Evolutionary conservation across 2,888 invertebrate species (phyloP).

Genomic region (Agrotis exclamationis): DNA sequence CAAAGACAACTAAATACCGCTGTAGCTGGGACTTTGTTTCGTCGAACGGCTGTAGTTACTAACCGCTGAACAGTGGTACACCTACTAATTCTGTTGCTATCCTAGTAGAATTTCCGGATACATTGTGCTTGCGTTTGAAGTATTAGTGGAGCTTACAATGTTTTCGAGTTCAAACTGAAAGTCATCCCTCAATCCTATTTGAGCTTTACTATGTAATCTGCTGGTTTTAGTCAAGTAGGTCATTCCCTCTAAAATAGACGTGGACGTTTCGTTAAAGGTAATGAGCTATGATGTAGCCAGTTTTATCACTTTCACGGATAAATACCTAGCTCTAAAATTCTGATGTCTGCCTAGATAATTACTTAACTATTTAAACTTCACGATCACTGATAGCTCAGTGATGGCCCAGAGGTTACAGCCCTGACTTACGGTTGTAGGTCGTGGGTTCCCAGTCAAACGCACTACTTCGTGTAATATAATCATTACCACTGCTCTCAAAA

Average conservation of each 20-base stretch:
- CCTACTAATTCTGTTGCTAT: conserved; percentile 65
- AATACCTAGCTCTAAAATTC: too few relatives aligned
- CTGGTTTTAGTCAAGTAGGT: conserved; percentile 1
- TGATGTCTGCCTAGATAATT: too few relatives aligned
- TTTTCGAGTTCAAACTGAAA: conserved; percentile 41
- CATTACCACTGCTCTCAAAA: too few relatives aligned
- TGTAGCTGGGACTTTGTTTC: conserved; percentile 40
- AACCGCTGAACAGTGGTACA: conserved; percentile 48
- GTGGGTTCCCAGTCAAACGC: too few relatives aligned
- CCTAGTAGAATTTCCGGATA: conserved; percentile 57
- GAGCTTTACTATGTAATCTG: conserved; percentile 13
- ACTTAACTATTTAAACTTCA: too few relatives aligned
- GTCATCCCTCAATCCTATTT: conserved; percentile 22
- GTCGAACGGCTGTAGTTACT: conserved; percentile 43
- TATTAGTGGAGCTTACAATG: conserved; percentile 40
- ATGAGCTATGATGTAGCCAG: too few relatives aligned
- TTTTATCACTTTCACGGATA: too few relatives aligned
- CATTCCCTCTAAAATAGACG: neutral
- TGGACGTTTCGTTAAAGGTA: neutral
- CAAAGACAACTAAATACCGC: conserved; percentile 36
- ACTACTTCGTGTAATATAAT: too few relatives aligned
- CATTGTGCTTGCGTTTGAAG: conserved; percentile 44
- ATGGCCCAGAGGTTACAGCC: too few relatives aligned
- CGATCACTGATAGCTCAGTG: too few relatives aligned
- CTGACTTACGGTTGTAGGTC: too few relatives aligned